Conservation (phyloP, 2,888 invertebrate genomes). For the Diarsia dahlii region DNA sequence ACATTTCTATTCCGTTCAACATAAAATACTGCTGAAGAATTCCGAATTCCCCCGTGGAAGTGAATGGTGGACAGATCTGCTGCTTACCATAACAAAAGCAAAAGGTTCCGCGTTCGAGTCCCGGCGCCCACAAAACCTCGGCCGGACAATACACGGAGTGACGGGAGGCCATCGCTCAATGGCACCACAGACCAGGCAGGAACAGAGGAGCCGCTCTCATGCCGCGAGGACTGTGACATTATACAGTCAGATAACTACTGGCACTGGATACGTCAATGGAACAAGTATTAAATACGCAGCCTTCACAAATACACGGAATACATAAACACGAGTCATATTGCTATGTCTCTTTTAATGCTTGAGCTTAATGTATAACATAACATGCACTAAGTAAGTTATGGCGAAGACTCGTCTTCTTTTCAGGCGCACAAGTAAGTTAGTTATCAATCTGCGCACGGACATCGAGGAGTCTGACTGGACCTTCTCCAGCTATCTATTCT, state of each 20-base stretch:
- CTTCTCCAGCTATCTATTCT: slow-evolving; percentile 20
- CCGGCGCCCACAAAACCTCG: slow-evolving; percentile 42
- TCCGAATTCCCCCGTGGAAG: slow-evolving; percentile 24
- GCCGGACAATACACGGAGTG: slow-evolving; percentile 55
- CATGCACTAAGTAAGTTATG: too few species aligned
- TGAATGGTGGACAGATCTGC: slow-evolving; percentile 60
- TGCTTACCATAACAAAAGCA: slow-evolving; percentile 65
- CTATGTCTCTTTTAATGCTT: not conserved
- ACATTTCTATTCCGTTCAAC: slow-evolving; percentile 46
- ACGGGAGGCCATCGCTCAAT: slow-evolving; percentile 42
- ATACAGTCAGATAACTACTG: not conserved
- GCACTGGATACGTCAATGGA: not conserved
- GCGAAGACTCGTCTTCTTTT: too few species aligned
- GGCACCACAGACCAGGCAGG: not conserved
- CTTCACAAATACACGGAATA: too few species aligned
- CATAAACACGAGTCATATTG: not conserved
- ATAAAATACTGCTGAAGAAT: slow-evolving; percentile 50
- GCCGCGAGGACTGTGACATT: not conserved
- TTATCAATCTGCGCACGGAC: not conserved
- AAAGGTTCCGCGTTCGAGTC: slow-evolving; percentile 45
- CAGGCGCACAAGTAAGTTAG: too few species aligned
- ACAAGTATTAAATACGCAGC: too few species aligned
- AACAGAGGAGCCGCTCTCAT: slow-evolving; percentile 36
- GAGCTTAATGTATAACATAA: not conserved
- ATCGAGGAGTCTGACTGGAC: not conserved